A percentile compares a stretch with the other conserved stretches of the same genome.
Evolutionary conservation across 2,888 invertebrate genomes (phyloP).

Genomic region (Tanypteryx hageni): DNA sequence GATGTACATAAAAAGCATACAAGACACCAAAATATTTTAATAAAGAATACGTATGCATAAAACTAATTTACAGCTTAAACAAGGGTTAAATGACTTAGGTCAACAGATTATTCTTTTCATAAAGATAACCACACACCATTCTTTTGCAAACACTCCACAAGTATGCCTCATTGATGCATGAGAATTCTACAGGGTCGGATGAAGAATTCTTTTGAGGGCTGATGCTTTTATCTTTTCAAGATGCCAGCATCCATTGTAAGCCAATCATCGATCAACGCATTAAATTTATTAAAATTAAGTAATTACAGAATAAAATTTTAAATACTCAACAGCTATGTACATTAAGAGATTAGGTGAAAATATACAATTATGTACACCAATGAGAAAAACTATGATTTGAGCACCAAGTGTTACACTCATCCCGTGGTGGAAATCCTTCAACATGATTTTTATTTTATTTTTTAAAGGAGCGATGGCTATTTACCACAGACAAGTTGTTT

Average conservation of each 20-base stretch:
- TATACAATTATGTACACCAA: conserved; percentile 64
- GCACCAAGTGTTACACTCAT: conserved; percentile 65
- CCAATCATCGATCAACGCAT: conserved; percentile 54
- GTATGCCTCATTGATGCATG: conserved; percentile 5
- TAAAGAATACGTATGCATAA: neutral
- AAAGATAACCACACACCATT: neutral
- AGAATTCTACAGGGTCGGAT: conserved; percentile 8
- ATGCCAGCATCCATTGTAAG: conserved; percentile 43
- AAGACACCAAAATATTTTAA: neutral
- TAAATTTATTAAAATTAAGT: conserved; percentile 63
- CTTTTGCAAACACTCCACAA: conserved; percentile 46
- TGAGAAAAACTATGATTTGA: conserved; percentile 66
- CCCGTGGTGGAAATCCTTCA: conserved; percentile 56
- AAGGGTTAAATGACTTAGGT: neutral
- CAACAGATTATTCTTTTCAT: neutral
- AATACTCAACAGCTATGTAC: conserved; percentile 69
- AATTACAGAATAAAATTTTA: conserved; percentile 69
- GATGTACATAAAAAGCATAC: conserved; percentile 1
- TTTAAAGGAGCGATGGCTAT: conserved; percentile 41
- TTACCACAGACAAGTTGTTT: conserved; percentile 54
- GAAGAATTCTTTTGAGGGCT: neutral
- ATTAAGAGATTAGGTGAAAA: conserved; percentile 65
- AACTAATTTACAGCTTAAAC: neutral
- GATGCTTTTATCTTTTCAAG: neutral
- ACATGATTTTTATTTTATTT: conserved; percentile 23